These are phyloP conservation scores for Orthosia gracilis DNA, from an alignment of 2,888 invertebrate species.

Conservation along the genomic window DNA sequence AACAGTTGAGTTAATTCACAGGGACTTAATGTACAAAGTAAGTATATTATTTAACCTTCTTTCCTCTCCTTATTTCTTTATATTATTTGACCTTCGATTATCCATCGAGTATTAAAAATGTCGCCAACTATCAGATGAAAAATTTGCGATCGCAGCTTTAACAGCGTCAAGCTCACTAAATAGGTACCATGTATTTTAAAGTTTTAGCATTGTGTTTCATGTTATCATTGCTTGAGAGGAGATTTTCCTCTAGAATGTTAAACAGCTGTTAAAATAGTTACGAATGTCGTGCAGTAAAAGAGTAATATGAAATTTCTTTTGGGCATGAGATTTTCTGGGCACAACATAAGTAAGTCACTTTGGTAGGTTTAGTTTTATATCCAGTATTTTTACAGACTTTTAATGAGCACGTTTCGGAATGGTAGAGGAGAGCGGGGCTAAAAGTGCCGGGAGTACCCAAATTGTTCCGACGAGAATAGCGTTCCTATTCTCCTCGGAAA, in stretches of 20 bases:
- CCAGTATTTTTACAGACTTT: slow-evolving; percentile 9
- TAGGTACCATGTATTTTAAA: slow-evolving; percentile 20
- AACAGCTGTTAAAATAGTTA: slow-evolving; percentile 9
- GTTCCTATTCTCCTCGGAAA: too few relatives aligned
- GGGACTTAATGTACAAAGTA: neutral
- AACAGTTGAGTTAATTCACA: neutral
- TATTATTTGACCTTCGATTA: too few relatives aligned
- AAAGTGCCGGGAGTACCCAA: too few relatives aligned
- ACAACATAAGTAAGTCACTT: neutral
- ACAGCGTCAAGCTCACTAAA: slow-evolving; percentile 17
- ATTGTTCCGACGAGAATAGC: too few relatives aligned
- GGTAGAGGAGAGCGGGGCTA: too few relatives aligned
- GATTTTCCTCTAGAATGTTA: slow-evolving; percentile 4
- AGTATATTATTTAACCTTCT: too few relatives aligned
- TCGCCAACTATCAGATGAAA: too few relatives aligned
- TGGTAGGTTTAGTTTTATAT: neutral
- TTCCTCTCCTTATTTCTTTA: too few relatives aligned
- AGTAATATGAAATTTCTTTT: slow-evolving; percentile 1
- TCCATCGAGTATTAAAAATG: too few relatives aligned
- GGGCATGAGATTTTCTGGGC: neutral
- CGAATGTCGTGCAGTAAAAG: neutral
- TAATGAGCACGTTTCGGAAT: slow-evolving; percentile 9
- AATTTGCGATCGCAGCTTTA: slow-evolving; percentile 27
- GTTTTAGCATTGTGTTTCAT: slow-evolving; percentile 1
- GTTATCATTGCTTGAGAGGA: slow-evolving; percentile 14